Conservation (phyloP, 2,797 vertebrate genomes). For the Clarias pachynema region DNA sequence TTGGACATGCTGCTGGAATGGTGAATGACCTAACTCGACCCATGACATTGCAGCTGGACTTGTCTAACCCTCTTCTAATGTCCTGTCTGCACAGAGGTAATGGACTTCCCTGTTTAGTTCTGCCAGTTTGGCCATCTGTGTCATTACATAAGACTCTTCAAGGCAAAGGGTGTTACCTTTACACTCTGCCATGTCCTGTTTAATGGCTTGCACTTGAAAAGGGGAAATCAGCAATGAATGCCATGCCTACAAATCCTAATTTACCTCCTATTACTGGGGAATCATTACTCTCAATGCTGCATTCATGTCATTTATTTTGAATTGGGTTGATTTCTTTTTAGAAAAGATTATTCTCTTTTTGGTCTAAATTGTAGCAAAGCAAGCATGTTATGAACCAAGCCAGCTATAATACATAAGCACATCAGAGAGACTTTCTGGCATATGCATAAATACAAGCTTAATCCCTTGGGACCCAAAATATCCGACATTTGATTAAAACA, state of each 20-base stretch:
- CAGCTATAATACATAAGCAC: neutral
- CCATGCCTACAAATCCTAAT: slow-evolving; percentile 3
- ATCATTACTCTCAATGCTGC: slow-evolving; percentile 3
- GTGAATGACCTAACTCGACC: neutral
- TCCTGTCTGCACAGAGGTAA: neutral
- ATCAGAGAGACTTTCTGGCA: neutral
- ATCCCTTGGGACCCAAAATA: neutral
- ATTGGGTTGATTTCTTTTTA: neutral
- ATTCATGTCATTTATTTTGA: neutral
- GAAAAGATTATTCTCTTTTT: neutral
- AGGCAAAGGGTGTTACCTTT: slow-evolving; percentile 13
- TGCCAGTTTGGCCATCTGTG: slow-evolving; percentile 21
- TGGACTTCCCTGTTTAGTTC: neutral
- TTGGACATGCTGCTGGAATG: neutral
- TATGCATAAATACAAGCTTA: neutral
- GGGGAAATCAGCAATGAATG: slow-evolving; percentile 10
- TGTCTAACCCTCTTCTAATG: neutral
- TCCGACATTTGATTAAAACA: neutral
- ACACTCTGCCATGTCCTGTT: slow-evolving; percentile 15
- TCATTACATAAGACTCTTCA: slow-evolving; percentile 33
- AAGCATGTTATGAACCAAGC: neutral
- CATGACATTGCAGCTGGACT: neutral
- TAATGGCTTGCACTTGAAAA: slow-evolving; percentile 1
- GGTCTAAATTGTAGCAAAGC: slow-evolving; percentile 9
- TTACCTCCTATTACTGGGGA: slow-evolving; percentile 3